Percentiles rank a stretch among this genome's conserved stretches.
Evolutionary conservation across 2,888 invertebrate genomes (phyloP).

Genomic region (Colostygia pectinataria): DNA sequence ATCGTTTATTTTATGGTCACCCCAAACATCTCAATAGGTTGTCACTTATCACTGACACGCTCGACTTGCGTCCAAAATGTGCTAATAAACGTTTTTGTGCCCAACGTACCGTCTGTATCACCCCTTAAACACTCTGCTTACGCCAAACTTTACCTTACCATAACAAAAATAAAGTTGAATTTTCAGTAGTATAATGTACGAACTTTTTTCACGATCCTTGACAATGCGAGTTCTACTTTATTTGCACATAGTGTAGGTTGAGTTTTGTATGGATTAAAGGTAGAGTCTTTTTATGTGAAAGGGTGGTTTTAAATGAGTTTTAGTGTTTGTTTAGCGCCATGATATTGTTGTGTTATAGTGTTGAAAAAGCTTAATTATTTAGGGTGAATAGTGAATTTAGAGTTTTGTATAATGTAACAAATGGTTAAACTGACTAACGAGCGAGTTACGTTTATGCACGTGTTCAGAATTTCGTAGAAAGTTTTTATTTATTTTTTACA

Average conservation of each 20-base stretch:
- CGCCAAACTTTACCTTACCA: slow-evolving; percentile 28
- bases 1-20: slow-evolving; percentile 33
- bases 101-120: slow-evolving; percentile 45
- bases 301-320: slow-evolving; percentile 48
- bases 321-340: slow-evolving; percentile 50
- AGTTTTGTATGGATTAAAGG: neutral
- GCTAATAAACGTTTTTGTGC: slow-evolving; percentile 75
- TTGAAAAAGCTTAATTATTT: slow-evolving; percentile 27
- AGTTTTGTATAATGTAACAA: slow-evolving; percentile 12
- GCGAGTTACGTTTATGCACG: too few species aligned
- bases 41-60: slow-evolving; percentile 71
- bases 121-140: slow-evolving; percentile 37
- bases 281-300: slow-evolving; percentile 20
- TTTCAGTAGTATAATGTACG: neutral
- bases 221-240: slow-evolving; percentile 2
- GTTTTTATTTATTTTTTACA: too few species aligned
- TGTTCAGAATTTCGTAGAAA: too few species aligned
- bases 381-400: slow-evolving; percentile 14
- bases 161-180: neutral
- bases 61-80: slow-evolving; percentile 66
- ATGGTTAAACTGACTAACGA: too few species aligned
- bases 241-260: neutral
- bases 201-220: slow-evolving; percentile 12
- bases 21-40: slow-evolving; percentile 62
- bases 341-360: slow-evolving; percentile 42